Evolutionary conservation across 2,888 invertebrate species (phyloP), one percentile per base, ranked within the genome.

Genomic region (Osmoderma eremita): DNA sequence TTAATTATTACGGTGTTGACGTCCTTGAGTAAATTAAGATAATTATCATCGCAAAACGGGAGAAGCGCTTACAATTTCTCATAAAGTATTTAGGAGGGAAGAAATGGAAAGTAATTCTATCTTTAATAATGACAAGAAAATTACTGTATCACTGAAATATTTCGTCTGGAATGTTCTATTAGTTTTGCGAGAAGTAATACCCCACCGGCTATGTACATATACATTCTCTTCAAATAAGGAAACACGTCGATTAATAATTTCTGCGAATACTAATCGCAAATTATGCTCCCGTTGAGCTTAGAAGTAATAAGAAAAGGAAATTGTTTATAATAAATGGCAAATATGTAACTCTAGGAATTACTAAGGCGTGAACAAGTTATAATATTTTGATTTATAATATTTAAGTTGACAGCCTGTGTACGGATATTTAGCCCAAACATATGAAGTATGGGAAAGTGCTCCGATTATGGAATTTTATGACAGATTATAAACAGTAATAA

Each of bases 371-470:
- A 63, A 51, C 53, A 42, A 12, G 42, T 18, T 42, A 22, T 51
- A 63, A 63, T 63, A 63, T 18, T 63, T 42, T 63, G 51, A 63
- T 63, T 51, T 63, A 63, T 51, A 41, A 38, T 36, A 30, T 51
- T 53, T 39, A 39, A 63, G 41, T 41, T 53, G 63, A 51, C 63
- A 17, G 54, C 30, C 30, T 30, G 30, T 30, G 30, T 30, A 30
- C 30, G 30, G 30, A 30, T 30, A 30, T 30, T 30, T 30, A 30
- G 8, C 30, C 17, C 15, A 41, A 45, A 24, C 22, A 8, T 45
- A 61, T 61, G 24, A 20, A 20, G 30, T 42, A 56, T 56, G 39
- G 13, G 56, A 41, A 56, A 56, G 41, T 30, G 8, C 36, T 13
- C 22, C 22, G 5, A n/a, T 6, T 30, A 24, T 22, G 15, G 54